These are phyloP conservation scores for Rhopilema esculentum DNA, from an alignment of 30 jellyfish, hydroid and myxozoan species.

Conservation along the genomic window DNA sequence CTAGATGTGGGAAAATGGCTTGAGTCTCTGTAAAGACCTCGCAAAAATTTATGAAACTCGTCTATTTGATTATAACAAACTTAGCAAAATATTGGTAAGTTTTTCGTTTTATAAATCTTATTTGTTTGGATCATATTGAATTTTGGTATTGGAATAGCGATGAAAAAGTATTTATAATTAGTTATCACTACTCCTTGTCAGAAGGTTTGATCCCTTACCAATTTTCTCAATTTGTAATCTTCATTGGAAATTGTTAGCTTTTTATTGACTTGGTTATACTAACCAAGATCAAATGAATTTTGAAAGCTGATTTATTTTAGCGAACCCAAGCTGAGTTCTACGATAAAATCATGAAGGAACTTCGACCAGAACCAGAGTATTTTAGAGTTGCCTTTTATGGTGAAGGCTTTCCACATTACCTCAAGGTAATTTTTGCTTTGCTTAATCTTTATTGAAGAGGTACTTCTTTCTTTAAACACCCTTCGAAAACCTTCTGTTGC, in stretches of 20 bases:
- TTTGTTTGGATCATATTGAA: too few species aligned
- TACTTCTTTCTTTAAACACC: too few species aligned
- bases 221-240: too few species aligned
- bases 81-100: constrained; percentile 94
- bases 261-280: too few species aligned
- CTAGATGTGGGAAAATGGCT: constrained; percentile 94
- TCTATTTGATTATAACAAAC: constrained; percentile 82
- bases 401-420: constrained; percentile 91
- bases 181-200: too few species aligned
- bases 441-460: not conserved
- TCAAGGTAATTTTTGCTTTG: constrained; percentile 70
- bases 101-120: too few species aligned
- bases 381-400: constrained; percentile 95
- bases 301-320: constrained; percentile 31
- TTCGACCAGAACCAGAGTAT: constrained; percentile 97
- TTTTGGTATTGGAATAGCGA: too few species aligned
- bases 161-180: too few species aligned
- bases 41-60: constrained; percentile 79
- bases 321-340: constrained; percentile 97
- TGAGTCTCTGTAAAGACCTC: constrained; percentile 89
- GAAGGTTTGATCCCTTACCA: too few species aligned
- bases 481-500: too few species aligned
- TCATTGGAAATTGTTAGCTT: too few species aligned
- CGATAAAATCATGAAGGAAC: constrained; percentile 95
- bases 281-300: not conserved